A percentile compares a stretch with the other conserved stretches of the same genome.
phyloP scores from a whole-genome alignment of 2,797 vertebrate genomes.

The Betta splendens region DNA sequence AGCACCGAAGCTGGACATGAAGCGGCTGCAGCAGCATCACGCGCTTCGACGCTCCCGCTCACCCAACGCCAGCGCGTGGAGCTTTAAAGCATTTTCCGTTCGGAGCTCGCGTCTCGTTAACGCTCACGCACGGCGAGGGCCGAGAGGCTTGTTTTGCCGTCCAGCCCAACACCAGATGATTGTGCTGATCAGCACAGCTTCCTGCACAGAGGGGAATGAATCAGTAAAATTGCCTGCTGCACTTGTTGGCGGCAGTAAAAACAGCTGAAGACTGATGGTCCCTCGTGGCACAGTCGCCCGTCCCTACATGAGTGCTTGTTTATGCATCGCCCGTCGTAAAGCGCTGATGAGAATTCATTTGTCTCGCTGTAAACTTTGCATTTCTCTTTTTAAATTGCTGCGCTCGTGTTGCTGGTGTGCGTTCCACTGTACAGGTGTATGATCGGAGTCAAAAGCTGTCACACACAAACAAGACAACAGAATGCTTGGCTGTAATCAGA shows the following conservation, averaged over 20 bases:
- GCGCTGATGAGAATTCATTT: neutral
- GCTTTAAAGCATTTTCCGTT: conserved; percentile 1
- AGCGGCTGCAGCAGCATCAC: no score
- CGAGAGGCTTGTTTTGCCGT: conserved; percentile 6
- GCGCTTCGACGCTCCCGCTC: no score
- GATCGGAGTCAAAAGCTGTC: no score
- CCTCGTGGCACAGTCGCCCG: conserved; percentile 20
- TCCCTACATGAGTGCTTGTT: conserved; percentile 11
- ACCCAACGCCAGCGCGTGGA: neutral
- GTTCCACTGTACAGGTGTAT: no score
- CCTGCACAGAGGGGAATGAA: conserved; percentile 24
- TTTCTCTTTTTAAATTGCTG: neutral
- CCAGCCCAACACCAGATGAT: conserved; percentile 12
- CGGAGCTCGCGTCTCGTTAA: neutral
- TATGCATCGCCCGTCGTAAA: conserved; percentile 7
- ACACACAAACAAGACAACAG: no score
- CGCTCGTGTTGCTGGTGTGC: no score
- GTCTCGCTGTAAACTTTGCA: neutral
- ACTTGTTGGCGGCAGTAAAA: conserved; percentile 13
- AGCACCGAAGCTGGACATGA: no score
- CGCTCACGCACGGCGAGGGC: no score
- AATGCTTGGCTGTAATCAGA: no score
- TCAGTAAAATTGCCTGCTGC: conserved; percentile 36
- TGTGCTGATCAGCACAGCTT: conserved; percentile 35
- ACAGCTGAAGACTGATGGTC: neutral